Evolutionary conservation across 2,888 invertebrate species (phyloP).

Genomic region (Lochmaea capreae): DNA sequence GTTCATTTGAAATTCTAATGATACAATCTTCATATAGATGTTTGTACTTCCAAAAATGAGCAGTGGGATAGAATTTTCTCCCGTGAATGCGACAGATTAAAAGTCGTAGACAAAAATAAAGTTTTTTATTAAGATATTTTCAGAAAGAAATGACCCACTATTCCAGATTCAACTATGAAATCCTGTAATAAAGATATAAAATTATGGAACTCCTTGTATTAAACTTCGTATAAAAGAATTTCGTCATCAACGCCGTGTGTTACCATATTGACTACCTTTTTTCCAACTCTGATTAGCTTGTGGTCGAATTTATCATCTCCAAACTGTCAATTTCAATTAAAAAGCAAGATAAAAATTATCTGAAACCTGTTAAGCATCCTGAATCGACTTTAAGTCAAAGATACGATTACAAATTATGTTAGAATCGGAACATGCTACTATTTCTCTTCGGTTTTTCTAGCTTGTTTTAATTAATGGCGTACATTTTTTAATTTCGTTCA

Average conservation of each 20-base stretch:
- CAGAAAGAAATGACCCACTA: too few relatives aligned
- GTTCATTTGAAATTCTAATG: too few relatives aligned
- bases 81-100: too few relatives aligned
- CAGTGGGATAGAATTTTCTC: too few relatives aligned
- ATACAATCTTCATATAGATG: too few relatives aligned
- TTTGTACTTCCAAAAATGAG: too few relatives aligned
- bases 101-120: too few relatives aligned
- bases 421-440: slow-evolving; percentile 30
- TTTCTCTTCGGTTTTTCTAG: slow-evolving; percentile 20
- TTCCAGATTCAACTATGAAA: background rate
- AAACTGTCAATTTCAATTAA: slow-evolving; percentile 53
- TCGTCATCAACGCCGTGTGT: background rate
- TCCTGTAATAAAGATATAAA: background rate
- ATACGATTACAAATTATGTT: slow-evolving; percentile 31
- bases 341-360: slow-evolving; percentile 48
- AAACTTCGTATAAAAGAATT: background rate
- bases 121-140: too few relatives aligned
- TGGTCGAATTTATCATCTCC: slow-evolving; percentile 49
- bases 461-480: slow-evolving; percentile 21
- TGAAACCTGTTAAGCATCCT: slow-evolving; percentile 45
- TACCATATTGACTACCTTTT: background rate
- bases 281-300: slow-evolving; percentile 35
- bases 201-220: background rate
- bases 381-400: slow-evolving; percentile 34
- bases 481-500: slow-evolving; percentile 9